Percentiles rank a stretch among this genome's conserved stretches.
These are phyloP conservation scores for Acromyrmex charruanus DNA, from an alignment of 1,140 invertebrate genomes.

Conservation along the genomic window DNA sequence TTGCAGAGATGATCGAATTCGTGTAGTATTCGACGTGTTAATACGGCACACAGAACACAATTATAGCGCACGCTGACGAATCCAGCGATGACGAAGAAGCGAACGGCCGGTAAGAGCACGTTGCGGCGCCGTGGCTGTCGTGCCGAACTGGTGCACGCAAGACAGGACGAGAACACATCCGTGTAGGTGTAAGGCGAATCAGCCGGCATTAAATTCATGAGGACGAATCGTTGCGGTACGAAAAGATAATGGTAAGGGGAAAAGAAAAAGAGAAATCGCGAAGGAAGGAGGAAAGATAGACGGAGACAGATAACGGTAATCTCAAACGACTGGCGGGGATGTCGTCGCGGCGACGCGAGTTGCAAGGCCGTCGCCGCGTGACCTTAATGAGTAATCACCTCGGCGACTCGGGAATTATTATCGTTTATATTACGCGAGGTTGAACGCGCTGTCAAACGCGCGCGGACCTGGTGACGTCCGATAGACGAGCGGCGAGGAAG, in stretches of 20 bases:
- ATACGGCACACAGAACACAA: not conserved
- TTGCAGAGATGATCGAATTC: not conserved
- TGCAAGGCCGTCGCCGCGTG: slow-evolving; percentile 82
- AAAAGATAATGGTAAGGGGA: not conserved
- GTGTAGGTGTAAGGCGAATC: slow-evolving; percentile 63
- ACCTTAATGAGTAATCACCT: slow-evolving; percentile 83
- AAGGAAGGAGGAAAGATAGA: not conserved
- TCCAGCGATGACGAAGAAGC: not conserved
- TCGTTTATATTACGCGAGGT: not conserved
- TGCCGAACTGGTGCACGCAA: slow-evolving; percentile 29
- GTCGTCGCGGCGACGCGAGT: slow-evolving; percentile 76
- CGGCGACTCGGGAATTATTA: slow-evolving; percentile 51
- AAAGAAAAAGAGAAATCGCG: not conserved
- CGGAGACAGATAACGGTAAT: slow-evolving; percentile 76
- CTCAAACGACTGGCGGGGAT: slow-evolving; percentile 58
- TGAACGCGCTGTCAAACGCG: slow-evolving; percentile 37
- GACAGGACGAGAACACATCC: slow-evolving; percentile 30
- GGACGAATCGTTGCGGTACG: not conserved
- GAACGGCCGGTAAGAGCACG: slow-evolving; percentile 37
- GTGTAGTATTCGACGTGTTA: not conserved
- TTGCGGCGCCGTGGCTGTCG: slow-evolving; percentile 40
- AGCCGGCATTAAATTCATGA: slow-evolving; percentile 70
- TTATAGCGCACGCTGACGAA: slow-evolving; percentile 1
- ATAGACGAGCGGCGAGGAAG: not conserved
- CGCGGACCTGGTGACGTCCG: not conserved